Base-by-base conservation (phyloP, 2,888 invertebrate species). In the Drosophila prolongata region DNA sequence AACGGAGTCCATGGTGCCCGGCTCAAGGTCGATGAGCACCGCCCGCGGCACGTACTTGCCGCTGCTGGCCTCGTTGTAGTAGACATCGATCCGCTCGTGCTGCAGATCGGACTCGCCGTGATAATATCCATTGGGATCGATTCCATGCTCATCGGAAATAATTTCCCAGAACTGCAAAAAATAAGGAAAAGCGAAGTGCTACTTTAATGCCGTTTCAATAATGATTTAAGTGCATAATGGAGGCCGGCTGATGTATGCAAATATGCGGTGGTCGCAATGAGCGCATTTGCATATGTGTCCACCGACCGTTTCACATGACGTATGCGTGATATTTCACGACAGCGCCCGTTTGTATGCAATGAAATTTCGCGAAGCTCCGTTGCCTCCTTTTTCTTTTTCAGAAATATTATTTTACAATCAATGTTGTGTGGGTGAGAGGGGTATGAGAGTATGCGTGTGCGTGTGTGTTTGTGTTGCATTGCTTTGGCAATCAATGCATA, bases 1-100 rank as follows among this genome's bases (percentile, higher is more conserved):
- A 83, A 97, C 96, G 6, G 95, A 95, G 91, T 98, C 97, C 96
- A 98, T 96, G 14, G 97, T 97, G 6, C 97, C 97, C 0, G 97
- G 96, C 92, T 98, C 98, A 90, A 98, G 92, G 92, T 98, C 98
- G 55, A 97, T 96, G 73, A 97, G 93, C 35, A 97, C 95, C 0
- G 97, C 96, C 13, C 98, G 94, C 0, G 97, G 97, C 6, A 98
- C 97, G 92, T 95, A 98, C 90, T 95, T 95, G 92, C 94, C 93
- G 67, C 94, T 93, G 38, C 94, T 93, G 0, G 96, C 96, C 90
- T 96, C 96, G 90, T 94, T 96, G 93, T 96, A 97, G 92, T 97
- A 97, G 6, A 97, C 97, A 79, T 95, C 95, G 85, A 97, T 95
- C 59, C 97, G 93, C 90, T 97, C 96, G 76, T 94, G 91, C 90